Percentiles rank a stretch among this genome's conserved stretches.
Evolutionary conservation across 2,888 invertebrate species (phyloP).

Genomic region (Caenorhabditis japonica): DNA sequence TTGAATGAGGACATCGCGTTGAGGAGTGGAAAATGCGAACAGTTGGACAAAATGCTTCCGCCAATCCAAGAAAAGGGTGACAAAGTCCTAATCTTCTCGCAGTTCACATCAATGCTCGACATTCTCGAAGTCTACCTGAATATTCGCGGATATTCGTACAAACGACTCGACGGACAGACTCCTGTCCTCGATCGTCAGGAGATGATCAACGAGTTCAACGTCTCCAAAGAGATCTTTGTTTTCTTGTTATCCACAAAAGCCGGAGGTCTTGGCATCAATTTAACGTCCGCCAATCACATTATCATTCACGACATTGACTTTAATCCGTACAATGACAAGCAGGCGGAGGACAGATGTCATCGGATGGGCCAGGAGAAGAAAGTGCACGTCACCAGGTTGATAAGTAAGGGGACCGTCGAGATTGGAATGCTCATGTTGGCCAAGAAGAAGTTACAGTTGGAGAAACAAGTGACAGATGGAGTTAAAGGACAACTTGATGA

Average conservation of each 20-base stretch:
- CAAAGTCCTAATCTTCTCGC: constrained; percentile 92
- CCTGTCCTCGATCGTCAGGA: constrained; percentile 89
- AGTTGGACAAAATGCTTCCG: constrained; percentile 86
- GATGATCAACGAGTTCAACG: constrained; percentile 90
- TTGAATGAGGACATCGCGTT: constrained; percentile 81
- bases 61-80: constrained; percentile 73
- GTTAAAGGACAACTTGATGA: constrained; percentile 61
- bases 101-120: constrained; percentile 95
- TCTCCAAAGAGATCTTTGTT: constrained; percentile 77
- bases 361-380: constrained; percentile 71
- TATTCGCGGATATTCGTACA: constrained; percentile 84
- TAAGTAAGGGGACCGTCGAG: constrained; percentile 82
- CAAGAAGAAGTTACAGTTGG: constrained; percentile 90
- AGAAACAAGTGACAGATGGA: constrained; percentile 85
- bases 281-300: constrained; percentile 93
- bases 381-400: constrained; percentile 88
- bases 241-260: constrained; percentile 81
- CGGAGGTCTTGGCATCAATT: constrained; percentile 94
- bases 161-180: constrained; percentile 91
- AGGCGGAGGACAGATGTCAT: constrained; percentile 86
- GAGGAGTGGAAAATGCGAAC: constrained; percentile 89
- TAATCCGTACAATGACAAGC: constrained; percentile 96
- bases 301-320: constrained; percentile 97
- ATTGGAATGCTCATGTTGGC: constrained; percentile 90
- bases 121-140: constrained; percentile 89